A percentile compares a stretch with the other conserved stretches of the same genome.
Conservation (phyloP, 2,888 invertebrate species). For the Yponomeuta plumbellus region DNA sequence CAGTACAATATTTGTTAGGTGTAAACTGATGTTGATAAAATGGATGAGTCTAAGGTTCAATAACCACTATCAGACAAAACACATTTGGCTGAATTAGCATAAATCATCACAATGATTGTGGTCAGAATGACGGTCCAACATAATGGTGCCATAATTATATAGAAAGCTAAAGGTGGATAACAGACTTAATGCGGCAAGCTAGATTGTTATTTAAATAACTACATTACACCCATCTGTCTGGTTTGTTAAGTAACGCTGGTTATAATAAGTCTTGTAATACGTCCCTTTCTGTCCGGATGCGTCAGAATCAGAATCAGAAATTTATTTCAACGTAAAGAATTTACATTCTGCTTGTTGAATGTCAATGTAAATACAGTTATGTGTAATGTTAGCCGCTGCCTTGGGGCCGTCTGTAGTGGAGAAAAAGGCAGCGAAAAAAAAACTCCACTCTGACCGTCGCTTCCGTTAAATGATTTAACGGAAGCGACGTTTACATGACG, state of each 20-base stretch:
- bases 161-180: not conserved
- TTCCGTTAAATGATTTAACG: not conserved
- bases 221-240: not conserved
- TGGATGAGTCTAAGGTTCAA: not conserved
- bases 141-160: not conserved
- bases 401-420: no score
- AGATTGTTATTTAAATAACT: not conserved
- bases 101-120: not conserved
- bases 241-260: not conserved
- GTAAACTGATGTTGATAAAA: not conserved
- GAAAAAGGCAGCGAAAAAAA: no score
- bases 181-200: not conserved
- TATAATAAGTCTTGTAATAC: slow-evolving; percentile 2
- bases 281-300: not conserved
- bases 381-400: no score
- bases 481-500: no score
- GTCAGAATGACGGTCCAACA: not conserved
- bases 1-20: no score
- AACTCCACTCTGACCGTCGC: no score
- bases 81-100: not conserved
- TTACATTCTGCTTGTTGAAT: no score
- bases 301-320: no score
- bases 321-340: no score
- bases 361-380: no score
- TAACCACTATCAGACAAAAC: not conserved